These are phyloP conservation scores for Onchidella celtica DNA, from an alignment of 2,888 invertebrate species.

Conservation along the genomic window DNA sequence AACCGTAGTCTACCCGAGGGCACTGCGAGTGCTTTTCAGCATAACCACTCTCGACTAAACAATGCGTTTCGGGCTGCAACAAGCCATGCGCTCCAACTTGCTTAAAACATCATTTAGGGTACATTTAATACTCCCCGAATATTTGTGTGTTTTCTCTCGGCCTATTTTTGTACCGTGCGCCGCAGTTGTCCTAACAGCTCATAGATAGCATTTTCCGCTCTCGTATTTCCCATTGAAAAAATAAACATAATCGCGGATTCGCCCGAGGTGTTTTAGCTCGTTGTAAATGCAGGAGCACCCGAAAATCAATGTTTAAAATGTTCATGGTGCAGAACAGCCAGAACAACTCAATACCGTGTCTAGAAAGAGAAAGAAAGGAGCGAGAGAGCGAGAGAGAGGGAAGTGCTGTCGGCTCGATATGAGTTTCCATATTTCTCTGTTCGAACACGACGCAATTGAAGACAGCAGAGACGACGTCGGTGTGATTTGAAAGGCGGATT, in stretches of 20 bases:
- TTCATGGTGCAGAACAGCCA: slow-evolving; percentile 9
- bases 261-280: slow-evolving; percentile 1
- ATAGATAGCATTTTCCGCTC: background rate
- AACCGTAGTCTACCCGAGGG: no score
- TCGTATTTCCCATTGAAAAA: slow-evolving; percentile 21
- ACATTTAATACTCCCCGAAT: background rate
- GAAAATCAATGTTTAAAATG: slow-evolving; percentile 36
- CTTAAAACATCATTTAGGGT: background rate
- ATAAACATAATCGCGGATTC: background rate
- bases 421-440: background rate
- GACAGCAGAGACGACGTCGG: background rate
- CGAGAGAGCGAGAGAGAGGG: background rate
- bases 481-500: background rate
- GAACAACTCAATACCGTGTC: slow-evolving; percentile 17
- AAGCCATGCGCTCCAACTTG: background rate
- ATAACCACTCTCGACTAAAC: no score
- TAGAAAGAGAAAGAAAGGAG: background rate
- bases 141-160: background rate
- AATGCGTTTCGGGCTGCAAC: no score
- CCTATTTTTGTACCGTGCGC: background rate
- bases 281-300: background rate
- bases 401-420: background rate
- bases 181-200: background rate
- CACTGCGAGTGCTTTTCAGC: no score
- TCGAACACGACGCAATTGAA: no score